Evolutionary conservation across 2,888 invertebrate species (phyloP).

Genomic region (Abscondita cerata): DNA sequence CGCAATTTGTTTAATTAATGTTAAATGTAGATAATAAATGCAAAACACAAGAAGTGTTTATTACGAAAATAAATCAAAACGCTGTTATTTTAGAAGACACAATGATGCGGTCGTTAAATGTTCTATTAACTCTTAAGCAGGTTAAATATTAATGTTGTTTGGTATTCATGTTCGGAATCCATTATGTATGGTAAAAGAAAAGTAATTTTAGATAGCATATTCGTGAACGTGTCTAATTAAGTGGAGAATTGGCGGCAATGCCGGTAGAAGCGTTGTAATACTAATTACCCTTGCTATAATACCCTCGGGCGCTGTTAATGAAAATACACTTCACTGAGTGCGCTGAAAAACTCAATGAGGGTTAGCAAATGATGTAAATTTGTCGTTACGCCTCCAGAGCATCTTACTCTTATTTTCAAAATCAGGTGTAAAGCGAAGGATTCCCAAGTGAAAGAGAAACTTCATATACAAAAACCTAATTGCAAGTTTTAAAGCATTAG

Average conservation of each 20-base stretch:
- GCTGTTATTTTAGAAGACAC: too few species aligned
- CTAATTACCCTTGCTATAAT: slow-evolving; percentile 53
- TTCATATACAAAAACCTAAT: too few species aligned
- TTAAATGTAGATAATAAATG: too few species aligned
- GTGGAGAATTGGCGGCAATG: slow-evolving; percentile 49
- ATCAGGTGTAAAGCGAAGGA: slow-evolving; percentile 5
- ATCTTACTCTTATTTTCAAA: slow-evolving; percentile 21
- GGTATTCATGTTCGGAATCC: not conserved
- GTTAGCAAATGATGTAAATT: slow-evolving; percentile 41
- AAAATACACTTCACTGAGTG: slow-evolving; percentile 51
- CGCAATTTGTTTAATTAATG: too few species aligned
- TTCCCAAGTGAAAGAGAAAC: too few species aligned
- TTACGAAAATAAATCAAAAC: too few species aligned
- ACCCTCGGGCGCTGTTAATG: slow-evolving; percentile 53
- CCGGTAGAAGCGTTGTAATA: slow-evolving; percentile 50
- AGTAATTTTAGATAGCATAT: slow-evolving; percentile 22
- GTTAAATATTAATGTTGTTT: not conserved
- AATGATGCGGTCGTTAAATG: too few species aligned
- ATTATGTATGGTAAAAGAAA: slow-evolving; percentile 17
- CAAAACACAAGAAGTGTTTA: too few species aligned
- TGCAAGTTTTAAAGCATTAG: too few species aligned
- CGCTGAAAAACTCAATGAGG: slow-evolving; percentile 46
- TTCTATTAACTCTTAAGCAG: too few species aligned
- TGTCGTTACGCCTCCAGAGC: slow-evolving; percentile 24
- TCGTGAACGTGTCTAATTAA: slow-evolving; percentile 49